Percentiles rank a stretch among this genome's conserved stretches.
phyloP scores from a whole-genome alignment of 2,888 invertebrate species.

The Noctua pronuba region DNA sequence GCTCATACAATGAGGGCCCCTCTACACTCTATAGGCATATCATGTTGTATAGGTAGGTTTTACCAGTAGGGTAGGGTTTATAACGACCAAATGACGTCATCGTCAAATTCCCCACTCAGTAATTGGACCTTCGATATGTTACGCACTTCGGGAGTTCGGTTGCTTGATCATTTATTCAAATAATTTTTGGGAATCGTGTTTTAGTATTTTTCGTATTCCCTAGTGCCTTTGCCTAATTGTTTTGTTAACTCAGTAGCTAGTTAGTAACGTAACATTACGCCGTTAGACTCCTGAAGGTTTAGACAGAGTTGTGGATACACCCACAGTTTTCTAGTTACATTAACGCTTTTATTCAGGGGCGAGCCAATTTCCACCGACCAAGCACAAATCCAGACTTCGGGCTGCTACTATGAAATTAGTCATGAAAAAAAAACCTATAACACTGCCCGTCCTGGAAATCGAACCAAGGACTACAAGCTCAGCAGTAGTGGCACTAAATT shows the following conservation, averaged over 20 bases:
- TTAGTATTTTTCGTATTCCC: background rate
- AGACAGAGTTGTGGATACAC: background rate
- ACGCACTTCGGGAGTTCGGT: conserved; percentile 21
- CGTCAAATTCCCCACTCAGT: conserved; percentile 56
- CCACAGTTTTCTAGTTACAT: background rate
- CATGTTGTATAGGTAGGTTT: conserved; percentile 19
- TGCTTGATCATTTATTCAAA: conserved; percentile 17
- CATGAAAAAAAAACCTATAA: background rate
- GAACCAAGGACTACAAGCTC: background rate
- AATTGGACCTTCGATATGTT: conserved; percentile 35
- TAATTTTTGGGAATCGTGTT: conserved; percentile 8
- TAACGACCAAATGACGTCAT: conserved; percentile 62
- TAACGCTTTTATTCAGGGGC: background rate
- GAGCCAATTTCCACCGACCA: background rate
- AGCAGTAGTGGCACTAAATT: background rate
- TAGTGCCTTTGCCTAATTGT: background rate
- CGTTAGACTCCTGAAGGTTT: background rate
- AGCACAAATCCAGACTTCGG: background rate
- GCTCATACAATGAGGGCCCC: conserved; percentile 14
- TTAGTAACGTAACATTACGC: background rate
- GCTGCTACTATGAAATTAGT: background rate
- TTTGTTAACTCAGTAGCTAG: background rate
- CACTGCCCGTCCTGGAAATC: background rate
- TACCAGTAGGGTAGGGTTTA: conserved; percentile 37
- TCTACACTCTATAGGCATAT: background rate